Evolutionary conservation across 2,113 vertebrate species (phyloP), one percentile per base, ranked within the genome.

Genomic region (Scalopus aquaticus): DNA sequence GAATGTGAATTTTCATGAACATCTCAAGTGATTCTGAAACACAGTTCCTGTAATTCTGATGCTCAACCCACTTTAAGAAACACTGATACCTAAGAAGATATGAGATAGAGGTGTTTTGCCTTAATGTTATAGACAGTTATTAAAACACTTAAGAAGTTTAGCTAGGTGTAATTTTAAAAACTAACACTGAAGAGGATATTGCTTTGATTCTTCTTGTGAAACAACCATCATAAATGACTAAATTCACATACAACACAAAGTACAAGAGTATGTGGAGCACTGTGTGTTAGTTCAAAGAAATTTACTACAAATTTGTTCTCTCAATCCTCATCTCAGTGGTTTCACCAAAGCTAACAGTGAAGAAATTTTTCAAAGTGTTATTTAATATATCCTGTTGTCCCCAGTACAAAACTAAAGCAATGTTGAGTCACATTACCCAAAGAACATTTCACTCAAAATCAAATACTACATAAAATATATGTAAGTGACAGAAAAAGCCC

Each of bases 151-250:
- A 73, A 88, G 56, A 92, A 91, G 69, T 0, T 37, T 54, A 12
- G n/a, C 78, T 88, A 85, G 28, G 20, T 94, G 28, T 87, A 12
- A 74, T 56, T 92, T 91, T 60, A 19, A 8, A 67, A 88, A 90
- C 78, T 56, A 70, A 83, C 72, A 73, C 82, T 49, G 62, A 81
- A 17, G 37, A 94, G 49, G 88, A 74, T 88, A 67, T 6, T 84
- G 73, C 62, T 88, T 91, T 89, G 44, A 77, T 58, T 69, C 89
- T 83, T 82, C 60, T 90, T 64, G 30, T 83, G 30, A 91, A 93
- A 93, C 26, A 91, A 86, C 3, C 37, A 88, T 12, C 77, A 19
- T 77, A 72, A 72, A 69, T 17, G 60, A 73, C 24, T 70, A 30
- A 87, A 74, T 26, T 70, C 32, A 89, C 37, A 26, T 82, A 58